Conservation (phyloP, 2,888 invertebrate genomes). For the Nysson spinosus region DNA sequence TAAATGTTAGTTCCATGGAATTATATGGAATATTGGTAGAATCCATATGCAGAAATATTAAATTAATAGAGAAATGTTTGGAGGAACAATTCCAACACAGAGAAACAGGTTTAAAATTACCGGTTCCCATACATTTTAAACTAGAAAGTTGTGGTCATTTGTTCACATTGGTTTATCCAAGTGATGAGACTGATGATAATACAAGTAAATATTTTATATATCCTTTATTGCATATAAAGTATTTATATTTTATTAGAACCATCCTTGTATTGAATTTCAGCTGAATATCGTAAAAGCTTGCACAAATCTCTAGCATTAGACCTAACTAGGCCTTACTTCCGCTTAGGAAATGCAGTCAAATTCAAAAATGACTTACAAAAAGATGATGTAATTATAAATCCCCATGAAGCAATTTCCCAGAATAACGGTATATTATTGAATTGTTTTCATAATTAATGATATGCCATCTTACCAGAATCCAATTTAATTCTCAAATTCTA, state of each 20-base stretch:
- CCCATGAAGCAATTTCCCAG: conserved; percentile 82
- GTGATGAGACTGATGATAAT: conserved; percentile 82
- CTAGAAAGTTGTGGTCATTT: conserved; percentile 86
- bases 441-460: conserved; percentile 8
- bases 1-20: conserved; percentile 81
- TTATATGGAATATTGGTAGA: conserved; percentile 87
- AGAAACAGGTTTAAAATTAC: conserved; percentile 79
- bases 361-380: conserved; percentile 78
- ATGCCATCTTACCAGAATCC: too few species aligned
- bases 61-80: conserved; percentile 82
- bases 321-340: conserved; percentile 85
- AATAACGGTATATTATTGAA: conserved; percentile 61
- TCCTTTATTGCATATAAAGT: background rate
- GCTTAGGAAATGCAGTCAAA: conserved; percentile 83
- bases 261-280: conserved; percentile 76
- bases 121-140: conserved; percentile 87
- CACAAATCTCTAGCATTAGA: conserved; percentile 86
- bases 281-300: conserved; percentile 82
- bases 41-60: conserved; percentile 85
- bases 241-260: background rate
- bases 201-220: conserved; percentile 80
- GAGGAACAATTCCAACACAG: conserved; percentile 80
- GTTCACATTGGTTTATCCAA: conserved; percentile 85
- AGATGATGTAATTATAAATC: conserved; percentile 82
- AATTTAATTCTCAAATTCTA: background rate